A percentile compares a stretch with the other conserved stretches of the same genome.
Conservation (phyloP, 1,140 invertebrate genomes). For the Drosophila teissieri region DNA sequence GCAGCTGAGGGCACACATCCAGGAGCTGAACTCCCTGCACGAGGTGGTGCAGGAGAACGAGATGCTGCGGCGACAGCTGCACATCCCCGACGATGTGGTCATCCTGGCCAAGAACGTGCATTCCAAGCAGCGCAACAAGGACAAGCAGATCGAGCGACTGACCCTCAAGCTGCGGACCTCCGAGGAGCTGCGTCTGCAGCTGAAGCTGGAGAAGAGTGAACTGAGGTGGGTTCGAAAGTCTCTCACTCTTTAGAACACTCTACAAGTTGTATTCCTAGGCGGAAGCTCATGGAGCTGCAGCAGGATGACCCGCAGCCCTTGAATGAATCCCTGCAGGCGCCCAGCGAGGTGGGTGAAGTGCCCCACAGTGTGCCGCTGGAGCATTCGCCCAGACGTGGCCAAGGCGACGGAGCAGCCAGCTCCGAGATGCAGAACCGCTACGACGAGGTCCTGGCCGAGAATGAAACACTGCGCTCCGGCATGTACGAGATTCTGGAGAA, state of each 20-base stretch:
- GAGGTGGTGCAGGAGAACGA: constrained; percentile 77
- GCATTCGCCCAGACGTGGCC: constrained; percentile 61
- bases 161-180: constrained; percentile 77
- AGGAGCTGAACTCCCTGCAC: constrained; percentile 78
- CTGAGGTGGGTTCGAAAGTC: constrained; percentile 42
- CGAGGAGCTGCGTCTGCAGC: constrained; percentile 78
- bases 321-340: constrained; percentile 41
- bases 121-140: constrained; percentile 79
- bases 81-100: constrained; percentile 78
- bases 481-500: constrained; percentile 88
- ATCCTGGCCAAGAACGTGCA: constrained; percentile 69
- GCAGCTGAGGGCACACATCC: constrained; percentile 65
- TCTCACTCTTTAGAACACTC: no score
- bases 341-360: constrained; percentile 68
- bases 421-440: constrained; percentile 75
- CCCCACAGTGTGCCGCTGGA: constrained; percentile 54
- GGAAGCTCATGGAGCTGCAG: constrained; percentile 55
- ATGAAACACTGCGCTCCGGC: constrained; percentile 87
- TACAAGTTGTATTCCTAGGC: background rate
- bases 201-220: constrained; percentile 81
- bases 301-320: constrained; percentile 1
- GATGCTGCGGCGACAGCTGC: constrained; percentile 62
- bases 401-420: constrained; percentile 71
- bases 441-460: constrained; percentile 86
- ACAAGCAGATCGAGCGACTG: constrained; percentile 80